These are phyloP conservation scores for Distichodus sexfasciatus DNA, from an alignment of 2,797 vertebrate species.

Conservation along the genomic window DNA sequence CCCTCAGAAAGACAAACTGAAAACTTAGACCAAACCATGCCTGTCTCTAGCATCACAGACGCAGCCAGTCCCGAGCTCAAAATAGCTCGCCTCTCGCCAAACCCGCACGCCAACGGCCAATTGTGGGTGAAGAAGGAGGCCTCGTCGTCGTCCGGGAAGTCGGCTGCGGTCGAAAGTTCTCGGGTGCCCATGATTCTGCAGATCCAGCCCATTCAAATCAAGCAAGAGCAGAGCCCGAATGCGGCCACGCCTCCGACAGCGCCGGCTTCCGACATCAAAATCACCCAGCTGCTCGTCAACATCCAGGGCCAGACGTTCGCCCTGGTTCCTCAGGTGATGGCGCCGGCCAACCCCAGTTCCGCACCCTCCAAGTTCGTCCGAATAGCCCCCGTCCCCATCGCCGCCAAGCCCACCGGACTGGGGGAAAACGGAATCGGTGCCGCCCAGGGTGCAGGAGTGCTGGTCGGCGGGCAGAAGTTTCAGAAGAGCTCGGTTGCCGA, in stretches of 20 bases:
- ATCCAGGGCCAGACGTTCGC: slow-evolving; percentile 95
- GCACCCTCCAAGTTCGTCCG: slow-evolving; percentile 88
- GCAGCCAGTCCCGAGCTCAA: slow-evolving; percentile 64
- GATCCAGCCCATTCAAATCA: slow-evolving; percentile 88
- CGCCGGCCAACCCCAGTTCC: slow-evolving; percentile 74
- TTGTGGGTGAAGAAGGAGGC: slow-evolving; percentile 32
- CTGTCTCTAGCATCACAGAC: slow-evolving; percentile 56
- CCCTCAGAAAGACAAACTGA: slow-evolving; percentile 61
- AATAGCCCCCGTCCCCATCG: slow-evolving; percentile 92
- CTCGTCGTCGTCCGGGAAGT: slow-evolving; percentile 14
- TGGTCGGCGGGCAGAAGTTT: slow-evolving; percentile 85
- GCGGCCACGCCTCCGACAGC: slow-evolving; percentile 59
- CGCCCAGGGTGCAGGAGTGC: slow-evolving; percentile 72
- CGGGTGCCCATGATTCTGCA: slow-evolving; percentile 86
- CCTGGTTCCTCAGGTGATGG: slow-evolving; percentile 88
- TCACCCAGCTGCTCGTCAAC: slow-evolving; percentile 90
- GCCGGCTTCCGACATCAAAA: slow-evolving; percentile 82
- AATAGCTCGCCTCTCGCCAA: slow-evolving; percentile 53
- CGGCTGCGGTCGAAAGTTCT: slow-evolving; percentile 46
- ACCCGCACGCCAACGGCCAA: not conserved
- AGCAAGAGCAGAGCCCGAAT: slow-evolving; percentile 77
- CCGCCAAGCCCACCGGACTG: slow-evolving; percentile 85
- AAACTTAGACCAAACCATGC: slow-evolving; percentile 74
- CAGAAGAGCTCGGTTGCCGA: slow-evolving; percentile 91
- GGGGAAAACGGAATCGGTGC: slow-evolving; percentile 71